These are phyloP conservation scores for Tuberolachnus salignus DNA, from an alignment of 2,888 invertebrate genomes.

Conservation along the genomic window DNA sequence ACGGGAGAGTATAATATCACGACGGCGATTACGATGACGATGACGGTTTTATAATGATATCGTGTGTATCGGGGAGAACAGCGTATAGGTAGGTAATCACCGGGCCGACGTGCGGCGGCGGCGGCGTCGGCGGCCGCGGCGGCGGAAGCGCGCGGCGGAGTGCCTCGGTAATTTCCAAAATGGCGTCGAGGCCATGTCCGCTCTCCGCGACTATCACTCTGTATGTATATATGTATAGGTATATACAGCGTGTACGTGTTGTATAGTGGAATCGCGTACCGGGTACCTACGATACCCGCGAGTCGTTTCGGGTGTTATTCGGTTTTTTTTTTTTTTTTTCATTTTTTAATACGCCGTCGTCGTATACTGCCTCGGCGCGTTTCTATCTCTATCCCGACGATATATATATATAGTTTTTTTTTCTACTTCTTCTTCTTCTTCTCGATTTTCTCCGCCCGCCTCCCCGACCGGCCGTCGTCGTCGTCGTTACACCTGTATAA, in stretches of 20 bases:
- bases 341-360: background rate
- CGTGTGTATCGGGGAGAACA: too few relatives aligned
- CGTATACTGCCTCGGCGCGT: conserved; percentile 12
- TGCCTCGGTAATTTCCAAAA: conserved; percentile 53
- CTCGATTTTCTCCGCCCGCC: background rate
- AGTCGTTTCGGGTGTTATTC: conserved; percentile 31
- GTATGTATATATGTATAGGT: too few relatives aligned
- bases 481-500: too few relatives aligned
- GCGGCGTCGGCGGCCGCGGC: too few relatives aligned
- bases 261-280: background rate
- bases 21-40: too few relatives aligned
- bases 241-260: background rate
- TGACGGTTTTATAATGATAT: too few relatives aligned
- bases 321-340: too few relatives aligned
- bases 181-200: conserved; percentile 53
- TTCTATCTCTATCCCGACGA: conserved; percentile 35
- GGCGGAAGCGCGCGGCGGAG: conserved; percentile 2
- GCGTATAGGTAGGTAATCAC: too few relatives aligned
- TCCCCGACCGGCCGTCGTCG: too few relatives aligned
- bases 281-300: too few relatives aligned
- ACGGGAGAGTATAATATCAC: too few relatives aligned
- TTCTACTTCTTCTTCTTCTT: background rate
- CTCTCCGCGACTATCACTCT: background rate
- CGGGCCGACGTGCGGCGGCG: too few relatives aligned
- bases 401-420: conserved; percentile 5